Evolutionary conservation across 2,888 invertebrate genomes (phyloP).

Genomic region (Formica aserva): DNA sequence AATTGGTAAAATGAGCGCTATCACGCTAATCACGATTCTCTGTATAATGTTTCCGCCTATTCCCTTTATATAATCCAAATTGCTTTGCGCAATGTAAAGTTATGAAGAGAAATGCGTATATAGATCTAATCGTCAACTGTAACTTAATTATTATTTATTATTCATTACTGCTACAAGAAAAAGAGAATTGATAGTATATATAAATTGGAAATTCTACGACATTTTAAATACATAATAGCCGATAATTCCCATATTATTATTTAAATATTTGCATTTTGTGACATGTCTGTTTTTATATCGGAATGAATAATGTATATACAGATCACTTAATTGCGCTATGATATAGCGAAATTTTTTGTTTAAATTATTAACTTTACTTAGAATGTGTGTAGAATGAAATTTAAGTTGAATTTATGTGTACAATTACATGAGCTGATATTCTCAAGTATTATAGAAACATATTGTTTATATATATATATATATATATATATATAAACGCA

Average conservation of each 20-base stretch:
- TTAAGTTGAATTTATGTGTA: constrained; percentile 11
- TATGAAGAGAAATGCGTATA: constrained; percentile 17
- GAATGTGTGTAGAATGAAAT: constrained; percentile 7
- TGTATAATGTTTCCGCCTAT: neutral
- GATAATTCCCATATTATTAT: neutral
- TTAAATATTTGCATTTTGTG: neutral
- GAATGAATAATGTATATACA: neutral
- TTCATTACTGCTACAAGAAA: constrained; percentile 11
- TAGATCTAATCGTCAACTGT: neutral
- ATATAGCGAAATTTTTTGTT: neutral
- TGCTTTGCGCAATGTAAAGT: neutral
- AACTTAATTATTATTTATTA: neutral
- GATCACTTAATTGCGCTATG: neutral
- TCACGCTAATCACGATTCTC: neutral
- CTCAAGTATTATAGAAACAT: constrained; percentile 14
- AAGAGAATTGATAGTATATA: neutral
- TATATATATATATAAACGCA: too few relatives aligned
- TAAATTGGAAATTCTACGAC: constrained; percentile 25
- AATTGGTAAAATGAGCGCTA: neutral
- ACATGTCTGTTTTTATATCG: neutral
- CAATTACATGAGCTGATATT: constrained; percentile 30
- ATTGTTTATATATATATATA: constrained; percentile 14
- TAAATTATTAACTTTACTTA: neutral
- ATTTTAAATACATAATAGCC: constrained; percentile 39
- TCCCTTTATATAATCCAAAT: neutral